Evolutionary conservation across 2,797 vertebrate genomes (phyloP), one percentile per base, ranked within the genome.

Genomic region (Pelodytes ibericus): DNA sequence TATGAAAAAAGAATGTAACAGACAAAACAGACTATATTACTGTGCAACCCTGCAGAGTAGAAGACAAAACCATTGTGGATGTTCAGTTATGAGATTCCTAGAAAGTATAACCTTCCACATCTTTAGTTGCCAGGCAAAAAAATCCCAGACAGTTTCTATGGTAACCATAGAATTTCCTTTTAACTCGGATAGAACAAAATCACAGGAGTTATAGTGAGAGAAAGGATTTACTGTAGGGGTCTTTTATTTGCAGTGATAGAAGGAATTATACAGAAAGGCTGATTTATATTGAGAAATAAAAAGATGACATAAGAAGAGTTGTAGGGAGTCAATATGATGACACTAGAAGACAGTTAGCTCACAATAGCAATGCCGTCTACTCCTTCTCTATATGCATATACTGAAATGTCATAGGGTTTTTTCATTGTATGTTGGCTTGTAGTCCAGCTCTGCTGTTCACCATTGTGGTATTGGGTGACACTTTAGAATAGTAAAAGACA

Each of bases 91-190:
- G 22, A 31, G 29, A 51, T 67, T 67, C 64, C 27, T 67, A 53
- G 64, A 67, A 67, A 51, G 64, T 67, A 29, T 29, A 51, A 27
- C 26, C 9, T 44, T 49, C 64, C 18, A 53, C 49, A 30, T 67
- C 25, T 47, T 44, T 49, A 66, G 25, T 16, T 18, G 27, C 64
- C 26, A 30, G 64, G n/a, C n/a, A 53, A 53, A 53, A 51, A 51
- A 16, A 20, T 29, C 27, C 16, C 9, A 30, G 26, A 11, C 27
- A 26, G 64, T 67, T 67, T 67, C 64, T 29, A 67, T 67, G 47
- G 64, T 29, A 51, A 67, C 64, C 18, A n/a, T 3, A 67, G 1
- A 30, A 53, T 67, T 16, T 30, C 58, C 41, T 47, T 47, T 66
- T 27, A 49, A 27, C 15, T 47, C 24, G 16, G 7, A 22, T 25